These are phyloP conservation scores for Chionoecetes opilio DNA, from an alignment of 1,140 invertebrate species.

Conservation along the genomic window DNA sequence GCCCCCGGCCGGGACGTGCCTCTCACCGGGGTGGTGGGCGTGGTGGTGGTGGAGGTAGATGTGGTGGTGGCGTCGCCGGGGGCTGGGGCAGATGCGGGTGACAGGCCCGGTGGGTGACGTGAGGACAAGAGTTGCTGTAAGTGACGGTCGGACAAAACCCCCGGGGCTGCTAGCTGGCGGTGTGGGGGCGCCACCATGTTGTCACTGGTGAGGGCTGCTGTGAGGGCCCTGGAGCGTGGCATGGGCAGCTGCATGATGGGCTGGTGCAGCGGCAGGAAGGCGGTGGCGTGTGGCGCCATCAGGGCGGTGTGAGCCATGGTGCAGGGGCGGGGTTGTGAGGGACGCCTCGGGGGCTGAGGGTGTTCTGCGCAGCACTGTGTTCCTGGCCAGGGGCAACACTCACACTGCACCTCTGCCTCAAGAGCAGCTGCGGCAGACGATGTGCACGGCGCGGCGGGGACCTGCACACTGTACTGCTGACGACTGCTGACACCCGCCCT, in stretches of 20 bases:
- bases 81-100: neutral
- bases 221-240: slow-evolving; percentile 49
- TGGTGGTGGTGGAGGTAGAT: slow-evolving; percentile 37
- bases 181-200: neutral
- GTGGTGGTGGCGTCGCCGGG: neutral
- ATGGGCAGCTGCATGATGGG: slow-evolving; percentile 64
- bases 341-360: neutral
- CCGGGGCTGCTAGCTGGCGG: neutral
- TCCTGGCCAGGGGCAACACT: no score
- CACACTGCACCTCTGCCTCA: no score
- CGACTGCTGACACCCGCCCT: neutral
- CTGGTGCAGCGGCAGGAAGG: slow-evolving; percentile 62
- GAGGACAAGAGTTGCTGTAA: slow-evolving; percentile 32
- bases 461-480: neutral
- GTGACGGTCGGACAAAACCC: neutral
- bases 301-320: neutral
- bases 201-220: neutral
- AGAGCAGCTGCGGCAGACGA: neutral
- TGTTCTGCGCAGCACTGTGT: neutral
- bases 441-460: neutral
- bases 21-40: neutral
- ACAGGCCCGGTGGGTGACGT: neutral
- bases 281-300: neutral
- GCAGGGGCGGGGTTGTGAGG: neutral
- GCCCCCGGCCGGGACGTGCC: neutral